phyloP scores from a whole-genome alignment of 2,113 vertebrate species.

The Corvus hawaiiensis region DNA sequence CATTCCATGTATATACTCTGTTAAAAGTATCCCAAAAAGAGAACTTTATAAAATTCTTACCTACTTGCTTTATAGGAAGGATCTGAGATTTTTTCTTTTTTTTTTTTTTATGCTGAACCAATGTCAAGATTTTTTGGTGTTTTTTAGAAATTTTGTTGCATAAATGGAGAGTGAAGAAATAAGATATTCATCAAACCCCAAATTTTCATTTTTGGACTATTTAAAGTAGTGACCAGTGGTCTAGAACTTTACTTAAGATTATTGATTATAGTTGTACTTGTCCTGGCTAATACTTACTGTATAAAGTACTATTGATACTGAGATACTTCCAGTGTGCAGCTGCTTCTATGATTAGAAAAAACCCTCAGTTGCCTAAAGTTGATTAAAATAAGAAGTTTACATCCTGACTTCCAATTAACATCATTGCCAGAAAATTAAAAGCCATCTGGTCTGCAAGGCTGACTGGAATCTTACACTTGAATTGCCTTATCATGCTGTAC shows the following conservation, averaged over 20 bases:
- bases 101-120: background rate
- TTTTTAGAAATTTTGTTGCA: background rate
- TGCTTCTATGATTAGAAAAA: slow-evolving; percentile 25
- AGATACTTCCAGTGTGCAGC: background rate
- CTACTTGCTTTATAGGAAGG: background rate
- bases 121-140: background rate
- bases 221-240: background rate
- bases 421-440: slow-evolving; percentile 67
- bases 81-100: background rate
- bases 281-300: background rate
- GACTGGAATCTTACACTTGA: slow-evolving; percentile 41
- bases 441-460: slow-evolving; percentile 45
- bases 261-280: background rate
- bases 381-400: slow-evolving; percentile 51
- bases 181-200: fast-evolving
- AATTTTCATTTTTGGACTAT: background rate
- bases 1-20: background rate
- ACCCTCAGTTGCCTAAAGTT: background rate
- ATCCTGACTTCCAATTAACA: slow-evolving; percentile 42
- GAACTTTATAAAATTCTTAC: background rate
- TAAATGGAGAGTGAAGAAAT: background rate
- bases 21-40: background rate
- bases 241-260: background rate
- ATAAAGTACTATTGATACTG: background rate
- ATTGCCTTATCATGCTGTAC: slow-evolving; percentile 18